Evolutionary conservation across 2,888 invertebrate species (phyloP).

Genomic region (Phorcus lineatus): DNA sequence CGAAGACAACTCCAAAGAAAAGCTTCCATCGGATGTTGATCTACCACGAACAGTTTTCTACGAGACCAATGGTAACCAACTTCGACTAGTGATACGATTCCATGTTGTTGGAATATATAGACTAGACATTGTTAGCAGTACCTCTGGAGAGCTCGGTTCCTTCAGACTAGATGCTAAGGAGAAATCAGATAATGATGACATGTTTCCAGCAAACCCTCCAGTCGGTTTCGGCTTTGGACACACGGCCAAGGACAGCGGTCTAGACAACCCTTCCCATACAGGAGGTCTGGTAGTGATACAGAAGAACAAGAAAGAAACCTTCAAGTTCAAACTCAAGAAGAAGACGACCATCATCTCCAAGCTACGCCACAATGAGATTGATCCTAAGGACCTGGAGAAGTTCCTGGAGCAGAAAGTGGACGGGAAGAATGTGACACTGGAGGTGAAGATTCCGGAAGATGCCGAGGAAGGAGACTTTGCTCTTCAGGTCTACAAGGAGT

Average conservation of each 20-base stretch:
- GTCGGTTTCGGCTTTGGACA: constrained; percentile 57
- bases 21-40: neutral
- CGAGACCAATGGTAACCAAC: constrained; percentile 26
- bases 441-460: neutral
- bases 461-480: constrained; percentile 31
- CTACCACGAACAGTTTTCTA: constrained; percentile 32
- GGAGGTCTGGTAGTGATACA: neutral
- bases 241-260: constrained; percentile 47
- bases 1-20: constrained; percentile 18
- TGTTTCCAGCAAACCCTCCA: constrained; percentile 52
- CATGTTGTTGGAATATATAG: constrained; percentile 15
- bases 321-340: neutral
- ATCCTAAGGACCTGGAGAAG: neutral
- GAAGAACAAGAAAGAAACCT: neutral
- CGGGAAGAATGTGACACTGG: neutral
- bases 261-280: constrained; percentile 40
- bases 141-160: constrained; percentile 40
- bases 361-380: neutral
- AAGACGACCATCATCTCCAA: neutral
- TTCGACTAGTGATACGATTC: constrained; percentile 35
- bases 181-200: constrained; percentile 35
- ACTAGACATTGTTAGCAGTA: neutral
- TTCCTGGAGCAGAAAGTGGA: neutral
- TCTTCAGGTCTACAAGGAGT: constrained; percentile 33
- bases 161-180: constrained; percentile 56